Conservation (phyloP, 2,888 invertebrate species). For the Reticulitermes lucifugus region DNA sequence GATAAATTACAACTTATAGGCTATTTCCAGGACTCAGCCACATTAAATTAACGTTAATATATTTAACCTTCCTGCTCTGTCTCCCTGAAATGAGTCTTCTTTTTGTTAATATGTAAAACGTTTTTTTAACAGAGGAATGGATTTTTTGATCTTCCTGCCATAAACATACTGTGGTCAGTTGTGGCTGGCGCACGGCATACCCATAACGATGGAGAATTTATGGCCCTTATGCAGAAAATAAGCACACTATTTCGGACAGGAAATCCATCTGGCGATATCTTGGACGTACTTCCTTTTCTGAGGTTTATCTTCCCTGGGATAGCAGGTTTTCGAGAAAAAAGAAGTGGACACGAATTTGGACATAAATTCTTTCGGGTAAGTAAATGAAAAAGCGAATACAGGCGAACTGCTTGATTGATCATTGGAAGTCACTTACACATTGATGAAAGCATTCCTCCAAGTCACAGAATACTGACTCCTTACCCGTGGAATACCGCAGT, state of each 20-base stretch:
- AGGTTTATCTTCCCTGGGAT: background rate
- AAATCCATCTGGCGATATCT: conserved; percentile 33
- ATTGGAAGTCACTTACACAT: too few relatives aligned
- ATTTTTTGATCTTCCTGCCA: conserved; percentile 51
- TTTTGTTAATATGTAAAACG: too few relatives aligned
- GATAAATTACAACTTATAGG: too few relatives aligned
- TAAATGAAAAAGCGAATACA: background rate
- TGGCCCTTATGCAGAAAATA: conserved; percentile 45
- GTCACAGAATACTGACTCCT: too few relatives aligned
- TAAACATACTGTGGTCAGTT: conserved; percentile 56
- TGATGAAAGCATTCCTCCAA: too few relatives aligned
- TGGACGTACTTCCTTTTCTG: conserved; percentile 4
- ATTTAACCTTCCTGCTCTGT: too few relatives aligned
- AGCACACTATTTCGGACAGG: conserved; percentile 32
- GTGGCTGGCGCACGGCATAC: conserved; percentile 53
- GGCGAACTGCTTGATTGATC: too few relatives aligned
- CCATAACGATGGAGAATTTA: conserved; percentile 50
- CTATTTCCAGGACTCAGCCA: too few relatives aligned
- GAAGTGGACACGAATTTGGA: background rate
- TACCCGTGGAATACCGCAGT: too few relatives aligned
- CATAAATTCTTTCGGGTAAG: conserved; percentile 30
- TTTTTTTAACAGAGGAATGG: conserved; percentile 14
- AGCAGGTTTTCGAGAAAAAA: conserved; percentile 2
- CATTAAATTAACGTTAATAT: too few relatives aligned
- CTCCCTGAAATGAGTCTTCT: too few relatives aligned